Base-by-base conservation (phyloP, 2,797 vertebrate genomes). In the Euthynnus affinis region DNA sequence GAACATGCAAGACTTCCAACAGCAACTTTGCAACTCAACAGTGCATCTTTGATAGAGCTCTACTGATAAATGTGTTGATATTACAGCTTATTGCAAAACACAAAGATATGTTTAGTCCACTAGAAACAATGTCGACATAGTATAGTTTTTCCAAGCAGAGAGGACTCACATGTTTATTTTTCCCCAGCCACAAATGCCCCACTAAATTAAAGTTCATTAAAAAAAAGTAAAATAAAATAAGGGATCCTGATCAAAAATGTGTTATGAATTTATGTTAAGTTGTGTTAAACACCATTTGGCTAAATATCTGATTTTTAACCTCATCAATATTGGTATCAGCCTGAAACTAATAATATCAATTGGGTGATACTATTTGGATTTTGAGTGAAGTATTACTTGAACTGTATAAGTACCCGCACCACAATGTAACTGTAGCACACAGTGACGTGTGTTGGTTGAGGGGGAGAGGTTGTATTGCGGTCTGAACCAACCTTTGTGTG, bases 401-500 rank as follows among this genome's bases (percentile, higher is more conserved):
- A 55, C 6, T 51, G 49, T 22, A 66, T 34, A 65, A 76, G 78
- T 20, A 79, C 18, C 53, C 53, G 51, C 37, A 27, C 12, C 18
- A 14, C 13, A 52, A 9, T 59, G 32, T 44, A 34, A 49, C 72
- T 59, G 22, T 20, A 66, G 13, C 55, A 58, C 46, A 72, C 46
- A 64, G 23, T 80, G 37, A 49, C 14, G 65, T 25, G 40, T 46
- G 51, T 15, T 44, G 56, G 42, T 55, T 7, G 23, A 63, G 37
- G 18, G n/a, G 51, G 23, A 63, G 52, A 58, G 69, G 61, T 64
- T 22, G 27, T n/a, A 23, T 25, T 69, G 72, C 49, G 44, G 62
- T 65, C 65, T 58, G 72, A 66, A 80, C 68, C 40, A 70, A 60
- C 40, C 58, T 52, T 25, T 53, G 12, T 46, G 44, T 69, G 51